Base-by-base conservation (phyloP, 2,113 vertebrate species). In the Perca schrenkii region DNA sequence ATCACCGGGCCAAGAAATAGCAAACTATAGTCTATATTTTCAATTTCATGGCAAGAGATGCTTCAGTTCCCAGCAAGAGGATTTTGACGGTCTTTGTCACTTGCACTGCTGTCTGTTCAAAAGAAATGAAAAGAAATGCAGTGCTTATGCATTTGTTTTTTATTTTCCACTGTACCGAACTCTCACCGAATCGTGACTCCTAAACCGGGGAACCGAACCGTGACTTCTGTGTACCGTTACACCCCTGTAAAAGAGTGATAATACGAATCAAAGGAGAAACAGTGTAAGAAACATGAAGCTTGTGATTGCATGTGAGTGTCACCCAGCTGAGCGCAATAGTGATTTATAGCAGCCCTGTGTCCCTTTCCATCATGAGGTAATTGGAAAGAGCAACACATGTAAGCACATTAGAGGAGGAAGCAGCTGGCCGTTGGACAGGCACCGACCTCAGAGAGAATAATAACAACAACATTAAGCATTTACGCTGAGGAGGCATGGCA, bases 341-440 rank as follows among this genome's bases (percentile, higher is more conserved):
- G 93, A 93, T 92, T 90, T 90, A 92, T 85, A 84, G 86, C 86
- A 79, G 82, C 77, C 53, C 87, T 14, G 76, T 76, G 83, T 90
- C 88, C 84, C 86, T 89, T 90, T 91, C 90, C 91, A 90, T 85
- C 89, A 88, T 91, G 90, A 92, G 85, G 90, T 90, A 90, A 94
- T 91, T 70, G 93, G 94, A 95, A 95, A 95, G 86, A 93, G 89
- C 92, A 93, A 93, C 92, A 94, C 83, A 88, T 89, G 81, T 86
- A 82, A 88, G 84, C 86, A 90, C 88, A 91, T 90, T 82, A 88
- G 91, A 90, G 90, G 86, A 94, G 91, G 92, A 95, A 94, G 90
- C 92, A 94, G 93, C 92, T 92, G 94, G 91, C 84, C n/a, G 50
- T 52, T 89, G 83, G 78, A 90, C 89, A 85, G 86, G 65, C 90